Percentiles rank a stretch among this genome's conserved stretches.
phyloP scores from a whole-genome alignment of 2,113 vertebrate species.

The Lophochroa leadbeateri region DNA sequence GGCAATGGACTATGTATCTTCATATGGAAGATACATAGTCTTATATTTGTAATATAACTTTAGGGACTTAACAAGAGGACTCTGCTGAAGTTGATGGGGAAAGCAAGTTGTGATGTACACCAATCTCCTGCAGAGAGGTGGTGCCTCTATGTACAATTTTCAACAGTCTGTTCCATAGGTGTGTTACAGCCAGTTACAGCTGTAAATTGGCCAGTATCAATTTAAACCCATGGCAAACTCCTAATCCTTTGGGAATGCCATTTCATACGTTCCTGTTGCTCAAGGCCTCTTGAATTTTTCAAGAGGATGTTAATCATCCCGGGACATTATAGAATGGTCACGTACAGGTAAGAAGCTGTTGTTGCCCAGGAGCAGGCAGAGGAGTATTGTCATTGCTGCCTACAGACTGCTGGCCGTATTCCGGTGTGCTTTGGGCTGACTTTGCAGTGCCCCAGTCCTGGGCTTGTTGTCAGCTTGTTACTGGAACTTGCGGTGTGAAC shows the following conservation, averaged over 20 bases:
- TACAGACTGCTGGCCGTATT: rapidly evolving
- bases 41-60: background rate
- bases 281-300: background rate
- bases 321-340: background rate
- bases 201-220: background rate
- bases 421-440: background rate
- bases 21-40: background rate
- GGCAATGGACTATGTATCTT: background rate
- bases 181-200: background rate
- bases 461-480: background rate
- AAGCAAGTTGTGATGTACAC: background rate
- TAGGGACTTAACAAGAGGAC: background rate
- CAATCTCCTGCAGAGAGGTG: background rate
- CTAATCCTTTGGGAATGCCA: background rate
- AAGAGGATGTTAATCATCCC: background rate
- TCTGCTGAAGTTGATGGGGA: background rate
- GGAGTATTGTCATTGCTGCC: background rate
- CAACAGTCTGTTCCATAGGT: background rate
- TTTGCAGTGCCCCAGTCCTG: background rate
- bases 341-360: background rate
- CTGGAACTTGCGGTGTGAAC: background rate
- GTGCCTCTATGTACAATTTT: background rate
- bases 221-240: background rate
- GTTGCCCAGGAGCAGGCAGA: background rate
- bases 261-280: background rate